phyloP scores from a whole-genome alignment of 2,888 invertebrate genomes.

The Stegophylla sp. region DNA sequence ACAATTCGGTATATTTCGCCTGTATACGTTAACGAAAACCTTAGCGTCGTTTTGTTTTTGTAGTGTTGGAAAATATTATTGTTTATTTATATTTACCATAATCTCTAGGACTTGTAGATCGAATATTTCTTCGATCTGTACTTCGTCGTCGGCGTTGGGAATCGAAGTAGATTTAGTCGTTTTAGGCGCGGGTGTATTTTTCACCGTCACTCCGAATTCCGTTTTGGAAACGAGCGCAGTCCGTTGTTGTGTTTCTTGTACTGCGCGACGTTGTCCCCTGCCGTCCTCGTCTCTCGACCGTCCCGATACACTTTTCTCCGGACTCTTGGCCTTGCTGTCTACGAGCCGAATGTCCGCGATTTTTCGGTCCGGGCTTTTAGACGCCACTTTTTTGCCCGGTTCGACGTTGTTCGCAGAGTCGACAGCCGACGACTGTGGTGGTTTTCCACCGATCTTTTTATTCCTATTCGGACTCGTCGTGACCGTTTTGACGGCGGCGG shows the following conservation, averaged over 20 bases:
- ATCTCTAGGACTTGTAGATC: slow-evolving; percentile 76
- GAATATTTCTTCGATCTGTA: slow-evolving; percentile 76
- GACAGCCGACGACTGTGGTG: not conserved
- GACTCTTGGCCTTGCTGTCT: slow-evolving; percentile 6
- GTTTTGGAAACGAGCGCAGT: not conserved
- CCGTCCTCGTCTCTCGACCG: not conserved
- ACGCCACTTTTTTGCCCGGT: not conserved
- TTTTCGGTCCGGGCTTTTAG: slow-evolving; percentile 37
- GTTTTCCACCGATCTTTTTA: slow-evolving; percentile 18
- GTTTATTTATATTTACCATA: slow-evolving; percentile 69
- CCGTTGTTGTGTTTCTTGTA: slow-evolving; percentile 28
- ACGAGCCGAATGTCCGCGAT: not conserved
- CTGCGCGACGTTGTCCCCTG: not conserved
- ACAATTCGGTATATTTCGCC: too few species aligned
- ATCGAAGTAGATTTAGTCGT: slow-evolving; percentile 65
- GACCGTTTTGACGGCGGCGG: not conserved
- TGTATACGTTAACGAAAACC: too few species aligned
- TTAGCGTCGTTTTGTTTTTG: too few species aligned
- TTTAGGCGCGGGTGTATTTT: slow-evolving; percentile 68
- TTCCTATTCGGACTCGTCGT: slow-evolving; percentile 22
- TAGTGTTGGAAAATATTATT: too few species aligned
- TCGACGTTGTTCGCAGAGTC: not conserved
- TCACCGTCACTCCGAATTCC: slow-evolving; percentile 72
- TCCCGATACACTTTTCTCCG: not conserved
- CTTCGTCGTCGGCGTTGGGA: slow-evolving; percentile 64